phyloP scores from a whole-genome alignment of 2,797 vertebrate species.

The Huso huso region DNA sequence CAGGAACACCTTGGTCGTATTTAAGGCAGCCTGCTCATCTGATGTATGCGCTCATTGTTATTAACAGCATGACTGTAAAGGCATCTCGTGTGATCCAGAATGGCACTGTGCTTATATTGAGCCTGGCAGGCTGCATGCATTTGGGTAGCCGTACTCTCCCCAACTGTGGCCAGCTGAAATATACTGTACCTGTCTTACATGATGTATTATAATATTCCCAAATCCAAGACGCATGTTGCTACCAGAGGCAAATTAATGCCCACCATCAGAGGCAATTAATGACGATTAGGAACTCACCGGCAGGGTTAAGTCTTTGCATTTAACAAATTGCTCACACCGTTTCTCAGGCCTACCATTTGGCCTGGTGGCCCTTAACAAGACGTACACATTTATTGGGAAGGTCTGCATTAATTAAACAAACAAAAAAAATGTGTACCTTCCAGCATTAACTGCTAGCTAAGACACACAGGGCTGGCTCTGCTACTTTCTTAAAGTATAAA shows the following conservation, averaged over 20 bases:
- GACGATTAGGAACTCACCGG: constrained; percentile 70
- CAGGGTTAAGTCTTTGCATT: constrained; percentile 66
- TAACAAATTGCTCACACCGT: constrained; percentile 56
- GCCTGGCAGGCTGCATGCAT: constrained; percentile 70
- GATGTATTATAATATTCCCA: constrained; percentile 76
- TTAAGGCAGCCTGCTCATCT: too few relatives aligned
- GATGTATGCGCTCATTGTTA: too few relatives aligned
- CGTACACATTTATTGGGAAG: constrained; percentile 26
- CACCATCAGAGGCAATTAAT: constrained; percentile 76
- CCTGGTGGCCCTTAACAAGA: constrained; percentile 32
- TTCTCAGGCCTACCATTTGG: constrained; percentile 51
- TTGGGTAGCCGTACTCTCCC: constrained; percentile 73
- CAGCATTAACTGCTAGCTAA: constrained; percentile 1
- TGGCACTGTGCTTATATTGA: constrained; percentile 21
- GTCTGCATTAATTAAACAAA: constrained; percentile 47
- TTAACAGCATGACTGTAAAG: too few relatives aligned
- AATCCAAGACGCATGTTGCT: constrained; percentile 71
- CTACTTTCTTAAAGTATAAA: too few relatives aligned
- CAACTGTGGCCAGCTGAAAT: constrained; percentile 73
- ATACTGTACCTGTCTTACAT: constrained; percentile 71
- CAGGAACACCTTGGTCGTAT: not conserved
- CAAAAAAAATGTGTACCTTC: constrained; percentile 5
- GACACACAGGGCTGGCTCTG: not conserved
- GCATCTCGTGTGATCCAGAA: not conserved
- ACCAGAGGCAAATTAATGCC: constrained; percentile 74